Evolutionary conservation across 2,888 invertebrate species (phyloP).

Genomic region (Orthosia gothica): DNA sequence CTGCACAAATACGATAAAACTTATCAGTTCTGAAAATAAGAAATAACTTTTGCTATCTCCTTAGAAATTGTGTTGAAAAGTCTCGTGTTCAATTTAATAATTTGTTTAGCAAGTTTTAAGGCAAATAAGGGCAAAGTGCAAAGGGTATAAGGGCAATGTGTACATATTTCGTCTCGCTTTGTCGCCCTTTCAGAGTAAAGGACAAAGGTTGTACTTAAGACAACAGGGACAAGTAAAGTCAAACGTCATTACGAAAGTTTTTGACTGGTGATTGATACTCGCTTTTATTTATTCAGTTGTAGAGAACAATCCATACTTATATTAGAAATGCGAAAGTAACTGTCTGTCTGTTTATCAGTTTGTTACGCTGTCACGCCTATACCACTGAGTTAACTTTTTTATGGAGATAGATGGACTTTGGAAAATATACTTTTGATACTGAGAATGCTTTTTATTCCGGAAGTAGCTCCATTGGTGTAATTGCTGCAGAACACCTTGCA

Average conservation of each 20-base stretch:
- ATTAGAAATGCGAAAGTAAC: too few species aligned
- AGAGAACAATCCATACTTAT: too few species aligned
- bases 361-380: too few species aligned
- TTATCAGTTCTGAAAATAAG: neutral
- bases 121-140: conserved; percentile 5
- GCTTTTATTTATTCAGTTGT: conserved; percentile 14
- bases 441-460: too few species aligned
- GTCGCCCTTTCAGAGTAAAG: conserved; percentile 10
- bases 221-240: conserved; percentile 12
- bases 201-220: conserved; percentile 8
- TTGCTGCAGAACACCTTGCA: too few species aligned
- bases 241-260: conserved; percentile 10
- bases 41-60: neutral
- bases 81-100: conserved; percentile 24
- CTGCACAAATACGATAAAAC: neutral
- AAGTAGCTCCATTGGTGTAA: too few species aligned
- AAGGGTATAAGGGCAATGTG: neutral
- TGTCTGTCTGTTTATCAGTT: too few species aligned
- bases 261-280: neutral
- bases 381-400: too few species aligned
- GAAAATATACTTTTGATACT: too few species aligned
- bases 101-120: conserved; percentile 28
- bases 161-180: conserved; percentile 14
- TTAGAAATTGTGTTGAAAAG: conserved; percentile 17
- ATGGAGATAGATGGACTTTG: too few species aligned